Evolutionary conservation across 2,113 vertebrate species (phyloP).

Genomic region (Piprites chloris): DNA sequence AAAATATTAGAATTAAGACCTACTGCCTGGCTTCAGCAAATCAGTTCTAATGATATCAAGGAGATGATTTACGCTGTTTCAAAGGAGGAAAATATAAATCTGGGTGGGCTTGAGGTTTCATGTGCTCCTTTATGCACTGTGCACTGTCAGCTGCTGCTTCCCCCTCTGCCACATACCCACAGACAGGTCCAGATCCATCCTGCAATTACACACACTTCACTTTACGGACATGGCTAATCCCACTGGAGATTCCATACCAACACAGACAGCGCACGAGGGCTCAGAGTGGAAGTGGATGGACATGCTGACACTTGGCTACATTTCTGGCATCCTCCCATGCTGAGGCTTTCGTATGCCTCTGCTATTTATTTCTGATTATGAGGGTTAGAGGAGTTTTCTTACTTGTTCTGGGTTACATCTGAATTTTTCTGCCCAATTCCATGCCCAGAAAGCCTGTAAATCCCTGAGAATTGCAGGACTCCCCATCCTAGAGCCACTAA

Average conservation of each 20-base stretch:
- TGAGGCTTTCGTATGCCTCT: background rate
- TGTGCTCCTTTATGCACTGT: background rate
- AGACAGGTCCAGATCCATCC: background rate
- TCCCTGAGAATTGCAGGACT: accelerated
- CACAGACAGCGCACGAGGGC: background rate
- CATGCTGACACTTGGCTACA: background rate
- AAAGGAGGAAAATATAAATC: background rate
- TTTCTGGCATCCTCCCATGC: background rate
- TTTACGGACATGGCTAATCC: background rate
- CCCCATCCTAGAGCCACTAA: background rate
- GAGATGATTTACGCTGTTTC: background rate
- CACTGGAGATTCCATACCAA: background rate
- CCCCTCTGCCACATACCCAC: background rate
- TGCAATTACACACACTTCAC: background rate
- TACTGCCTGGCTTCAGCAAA: background rate
- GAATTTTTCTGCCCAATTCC: background rate
- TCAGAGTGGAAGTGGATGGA: background rate
- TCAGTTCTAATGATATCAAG: too few species aligned
- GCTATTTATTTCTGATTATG: background rate
- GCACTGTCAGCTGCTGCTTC: background rate
- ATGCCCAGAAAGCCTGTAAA: background rate
- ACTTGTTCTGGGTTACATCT: background rate
- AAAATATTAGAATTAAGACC: background rate
- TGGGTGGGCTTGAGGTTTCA: background rate
- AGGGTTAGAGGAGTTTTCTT: background rate